phyloP scores from a whole-genome alignment of 1,140 invertebrate species.

The Zaprionus africanus region DNA sequence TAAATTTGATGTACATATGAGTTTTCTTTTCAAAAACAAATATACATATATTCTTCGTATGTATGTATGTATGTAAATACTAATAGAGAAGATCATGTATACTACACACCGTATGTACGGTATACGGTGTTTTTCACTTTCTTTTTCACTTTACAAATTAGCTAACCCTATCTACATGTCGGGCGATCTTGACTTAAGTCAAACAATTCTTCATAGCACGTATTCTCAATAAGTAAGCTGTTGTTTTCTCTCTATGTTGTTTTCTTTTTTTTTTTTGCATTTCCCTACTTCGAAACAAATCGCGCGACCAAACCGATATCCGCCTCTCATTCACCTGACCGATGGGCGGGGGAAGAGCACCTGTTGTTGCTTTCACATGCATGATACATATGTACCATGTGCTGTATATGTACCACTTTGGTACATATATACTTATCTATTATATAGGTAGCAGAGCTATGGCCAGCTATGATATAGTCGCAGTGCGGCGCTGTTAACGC shows the following conservation, averaged over 20 bases:
- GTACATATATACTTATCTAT: conserved; percentile 34
- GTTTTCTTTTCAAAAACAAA: too few relatives aligned
- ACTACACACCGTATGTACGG: background rate
- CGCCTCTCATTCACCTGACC: background rate
- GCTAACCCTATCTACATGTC: background rate
- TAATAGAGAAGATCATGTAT: background rate
- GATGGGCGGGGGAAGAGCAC: conserved; percentile 4
- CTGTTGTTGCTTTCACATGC: background rate
- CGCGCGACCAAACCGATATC: conserved; percentile 7
- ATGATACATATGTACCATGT: background rate
- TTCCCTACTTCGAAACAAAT: conserved; percentile 1
- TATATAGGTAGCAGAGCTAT: conserved; percentile 4
- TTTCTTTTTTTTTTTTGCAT: background rate
- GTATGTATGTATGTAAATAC: too few relatives aligned
- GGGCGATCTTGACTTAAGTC: background rate
- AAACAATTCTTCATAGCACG: background rate
- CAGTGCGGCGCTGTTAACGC: conserved; percentile 21
- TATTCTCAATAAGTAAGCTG: background rate
- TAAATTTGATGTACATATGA: too few relatives aligned
- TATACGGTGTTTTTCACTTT: background rate
- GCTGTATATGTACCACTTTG: background rate
- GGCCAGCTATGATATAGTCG: conserved; percentile 13
- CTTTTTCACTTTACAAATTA: background rate
- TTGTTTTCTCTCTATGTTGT: background rate
- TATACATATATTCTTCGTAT: too few relatives aligned